These are phyloP conservation scores for Embiotoca jacksoni DNA, from an alignment of 2,113 vertebrate genomes.

Conservation along the genomic window DNA sequence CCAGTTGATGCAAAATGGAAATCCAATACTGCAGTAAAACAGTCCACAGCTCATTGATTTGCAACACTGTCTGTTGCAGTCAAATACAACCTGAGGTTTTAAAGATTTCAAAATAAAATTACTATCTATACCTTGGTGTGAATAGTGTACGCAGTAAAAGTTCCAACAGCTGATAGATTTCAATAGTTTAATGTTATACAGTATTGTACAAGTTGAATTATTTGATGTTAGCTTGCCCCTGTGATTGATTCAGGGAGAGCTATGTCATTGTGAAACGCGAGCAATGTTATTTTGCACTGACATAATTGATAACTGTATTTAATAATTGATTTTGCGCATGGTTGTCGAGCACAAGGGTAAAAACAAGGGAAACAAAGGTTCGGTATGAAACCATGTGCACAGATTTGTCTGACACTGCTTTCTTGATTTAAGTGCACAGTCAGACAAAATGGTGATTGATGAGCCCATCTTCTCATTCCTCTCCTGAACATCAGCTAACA, in stretches of 20 bases:
- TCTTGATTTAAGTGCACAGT: slow-evolving; percentile 57
- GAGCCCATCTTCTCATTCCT: slow-evolving; percentile 61
- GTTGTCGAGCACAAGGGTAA: slow-evolving; percentile 7
- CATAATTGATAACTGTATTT: slow-evolving; percentile 3
- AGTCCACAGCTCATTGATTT: slow-evolving; percentile 25
- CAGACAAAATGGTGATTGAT: slow-evolving; percentile 74
- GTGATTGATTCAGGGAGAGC: background rate
- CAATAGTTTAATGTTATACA: background rate
- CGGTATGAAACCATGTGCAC: background rate
- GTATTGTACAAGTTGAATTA: too few species aligned
- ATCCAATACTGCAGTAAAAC: slow-evolving; percentile 18
- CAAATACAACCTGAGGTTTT: background rate
- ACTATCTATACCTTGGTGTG: background rate
- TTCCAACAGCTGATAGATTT: background rate
- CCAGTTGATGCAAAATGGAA: slow-evolving; percentile 1
- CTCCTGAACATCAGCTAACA: slow-evolving; percentile 53
- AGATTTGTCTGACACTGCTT: slow-evolving; percentile 32
- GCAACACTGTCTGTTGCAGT: background rate
- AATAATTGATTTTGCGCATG: slow-evolving; percentile 18
- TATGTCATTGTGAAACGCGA: background rate
- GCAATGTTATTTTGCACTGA: background rate
- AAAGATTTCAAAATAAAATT: background rate
- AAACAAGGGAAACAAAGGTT: slow-evolving; percentile 27
- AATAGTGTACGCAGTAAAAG: background rate
- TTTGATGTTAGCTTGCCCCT: background rate